A percentile compares a stretch with the other conserved stretches of the same genome.
phyloP scores from a whole-genome alignment of 2,797 vertebrate genomes.

The Argyrosomus regius region DNA sequence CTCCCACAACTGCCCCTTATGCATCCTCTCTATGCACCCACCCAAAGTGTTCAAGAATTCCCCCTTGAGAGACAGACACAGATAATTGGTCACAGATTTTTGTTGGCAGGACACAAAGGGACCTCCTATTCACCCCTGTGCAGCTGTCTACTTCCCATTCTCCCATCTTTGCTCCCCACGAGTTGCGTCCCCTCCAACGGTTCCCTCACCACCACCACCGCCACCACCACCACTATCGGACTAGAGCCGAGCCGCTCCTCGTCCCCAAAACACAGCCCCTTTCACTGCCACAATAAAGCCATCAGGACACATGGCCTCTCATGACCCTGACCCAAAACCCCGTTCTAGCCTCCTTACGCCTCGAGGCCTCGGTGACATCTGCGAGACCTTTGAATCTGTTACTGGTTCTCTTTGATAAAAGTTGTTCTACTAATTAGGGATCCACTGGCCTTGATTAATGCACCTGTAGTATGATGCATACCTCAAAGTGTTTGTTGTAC shows the following conservation, averaged over 20 bases:
- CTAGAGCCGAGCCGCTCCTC: constrained; percentile 42
- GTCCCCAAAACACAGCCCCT: constrained; percentile 72
- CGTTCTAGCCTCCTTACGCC: constrained; percentile 57
- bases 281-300: constrained; percentile 79
- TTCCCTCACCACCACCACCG: constrained; percentile 25
- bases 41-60: constrained; percentile 77
- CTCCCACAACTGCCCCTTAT: constrained; percentile 51
- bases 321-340: constrained; percentile 79
- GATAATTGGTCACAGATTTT: constrained; percentile 91
- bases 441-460: constrained; percentile 64
- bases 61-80: constrained; percentile 84
- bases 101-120: constrained; percentile 86
- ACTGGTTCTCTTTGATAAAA: constrained; percentile 77
- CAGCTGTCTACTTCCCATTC: constrained; percentile 85
- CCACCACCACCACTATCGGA: constrained; percentile 17
- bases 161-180: constrained; percentile 62
- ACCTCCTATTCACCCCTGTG: constrained; percentile 85
- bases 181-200: constrained; percentile 49
- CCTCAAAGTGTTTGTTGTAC: constrained; percentile 25
- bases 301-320: constrained; percentile 71
- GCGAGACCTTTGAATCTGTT: constrained; percentile 70
- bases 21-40: constrained; percentile 57
- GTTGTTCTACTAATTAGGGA: constrained; percentile 73
- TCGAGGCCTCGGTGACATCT: constrained; percentile 72
- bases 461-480: constrained; percentile 66